Evolutionary conservation across 2,888 invertebrate genomes (phyloP).

Genomic region (Octodonta nipae): DNA sequence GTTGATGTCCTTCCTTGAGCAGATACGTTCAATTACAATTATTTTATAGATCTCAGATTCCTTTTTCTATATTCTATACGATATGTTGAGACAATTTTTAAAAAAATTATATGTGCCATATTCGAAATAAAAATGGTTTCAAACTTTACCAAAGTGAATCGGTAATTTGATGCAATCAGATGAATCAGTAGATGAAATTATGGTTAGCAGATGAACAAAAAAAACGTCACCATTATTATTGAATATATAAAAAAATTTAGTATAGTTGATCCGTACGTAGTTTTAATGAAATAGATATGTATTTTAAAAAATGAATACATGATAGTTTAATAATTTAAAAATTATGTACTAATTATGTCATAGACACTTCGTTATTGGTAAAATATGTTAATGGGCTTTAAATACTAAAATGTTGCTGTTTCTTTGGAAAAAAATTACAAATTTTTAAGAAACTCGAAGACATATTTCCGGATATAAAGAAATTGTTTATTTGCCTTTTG

Average conservation of each 20-base stretch:
- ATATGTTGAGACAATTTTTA: too few species aligned
- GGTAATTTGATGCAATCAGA: slow-evolving; percentile 35
- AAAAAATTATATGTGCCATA: too few species aligned
- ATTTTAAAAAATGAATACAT: slow-evolving; percentile 32
- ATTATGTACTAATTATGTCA: slow-evolving; percentile 23
- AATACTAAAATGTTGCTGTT: too few species aligned
- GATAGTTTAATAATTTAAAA: slow-evolving; percentile 30
- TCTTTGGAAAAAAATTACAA: too few species aligned
- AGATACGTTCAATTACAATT: too few species aligned
- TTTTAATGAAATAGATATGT: slow-evolving; percentile 32
- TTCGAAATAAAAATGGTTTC: slow-evolving; percentile 18
- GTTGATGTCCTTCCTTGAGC: too few species aligned
- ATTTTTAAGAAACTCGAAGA: too few species aligned
- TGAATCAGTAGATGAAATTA: slow-evolving; percentile 26
- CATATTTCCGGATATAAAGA: too few species aligned
- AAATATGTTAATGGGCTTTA: too few species aligned
- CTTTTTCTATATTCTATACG: too few species aligned
- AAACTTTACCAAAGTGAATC: slow-evolving; percentile 27
- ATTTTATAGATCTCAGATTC: too few species aligned
- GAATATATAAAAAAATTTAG: slow-evolving; percentile 34
- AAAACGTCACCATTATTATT: slow-evolving; percentile 32
- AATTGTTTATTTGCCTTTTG: too few species aligned
- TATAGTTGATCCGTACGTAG: slow-evolving; percentile 36
- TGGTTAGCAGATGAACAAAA: slow-evolving; percentile 22
- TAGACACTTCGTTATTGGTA: slow-evolving; percentile 19